phyloP scores from a whole-genome alignment of 2,797 vertebrate genomes.

The Tenualosa ilisha region DNA sequence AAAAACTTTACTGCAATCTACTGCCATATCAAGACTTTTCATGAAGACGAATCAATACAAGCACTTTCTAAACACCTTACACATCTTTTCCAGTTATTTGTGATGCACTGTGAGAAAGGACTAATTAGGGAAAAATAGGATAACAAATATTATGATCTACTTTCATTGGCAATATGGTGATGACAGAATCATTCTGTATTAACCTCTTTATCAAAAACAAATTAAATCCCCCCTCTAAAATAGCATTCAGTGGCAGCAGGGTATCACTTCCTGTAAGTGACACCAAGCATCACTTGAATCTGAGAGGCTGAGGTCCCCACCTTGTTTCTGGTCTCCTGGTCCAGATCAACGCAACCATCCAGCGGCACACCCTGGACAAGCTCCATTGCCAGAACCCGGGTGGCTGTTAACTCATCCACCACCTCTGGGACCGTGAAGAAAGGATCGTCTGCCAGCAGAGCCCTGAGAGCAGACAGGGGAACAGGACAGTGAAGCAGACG shows the following conservation, averaged over 20 bases:
- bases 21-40: background rate
- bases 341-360: slow-evolving; percentile 79
- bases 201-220: too few species aligned
- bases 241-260: too few species aligned
- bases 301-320: slow-evolving; percentile 51
- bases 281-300: background rate
- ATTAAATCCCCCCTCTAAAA: too few species aligned
- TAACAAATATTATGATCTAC: too few species aligned
- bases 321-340: slow-evolving; percentile 82
- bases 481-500: background rate
- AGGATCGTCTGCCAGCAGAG: slow-evolving; percentile 73
- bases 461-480: slow-evolving; percentile 60
- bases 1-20: background rate
- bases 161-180: too few species aligned
- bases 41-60: background rate
- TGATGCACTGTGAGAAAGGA: background rate
- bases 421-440: slow-evolving; percentile 83
- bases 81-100: background rate
- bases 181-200: too few species aligned
- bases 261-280: background rate
- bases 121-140: too few species aligned
- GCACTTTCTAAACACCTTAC: background rate
- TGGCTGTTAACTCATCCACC: slow-evolving; percentile 76
- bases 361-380: slow-evolving; percentile 84
- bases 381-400: slow-evolving; percentile 82